Percentiles rank a stretch among this genome's conserved stretches.
Evolutionary conservation across 2,797 vertebrate species (phyloP).

Genomic region (Carduelis carduelis): DNA sequence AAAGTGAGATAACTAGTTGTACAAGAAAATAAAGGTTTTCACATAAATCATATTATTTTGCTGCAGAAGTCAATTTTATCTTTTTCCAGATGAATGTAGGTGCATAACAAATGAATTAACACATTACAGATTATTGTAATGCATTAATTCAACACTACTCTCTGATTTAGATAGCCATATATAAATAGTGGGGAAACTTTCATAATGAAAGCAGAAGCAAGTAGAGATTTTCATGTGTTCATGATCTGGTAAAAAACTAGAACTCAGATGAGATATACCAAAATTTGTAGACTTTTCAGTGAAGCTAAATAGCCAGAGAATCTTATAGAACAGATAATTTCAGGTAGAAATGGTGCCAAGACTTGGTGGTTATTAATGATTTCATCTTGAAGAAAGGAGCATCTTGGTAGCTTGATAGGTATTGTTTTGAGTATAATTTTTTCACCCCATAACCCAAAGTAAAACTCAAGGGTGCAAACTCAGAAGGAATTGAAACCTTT

Average conservation of each 20-base stretch:
- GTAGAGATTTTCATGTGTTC: not conserved
- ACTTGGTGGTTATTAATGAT: not conserved
- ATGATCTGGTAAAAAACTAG: not conserved
- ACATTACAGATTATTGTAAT: not conserved
- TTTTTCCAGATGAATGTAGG: not conserved
- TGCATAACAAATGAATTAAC: not conserved
- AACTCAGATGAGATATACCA: not conserved
- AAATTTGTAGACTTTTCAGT: not conserved
- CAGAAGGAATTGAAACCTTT: slow-evolving; percentile 36
- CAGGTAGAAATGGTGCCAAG: not conserved
- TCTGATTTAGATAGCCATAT: not conserved
- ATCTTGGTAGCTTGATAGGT: not conserved
- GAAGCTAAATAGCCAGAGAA: not conserved
- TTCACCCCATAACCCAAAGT: not conserved
- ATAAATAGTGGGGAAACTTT: not conserved
- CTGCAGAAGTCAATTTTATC: not conserved
- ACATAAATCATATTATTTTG: not conserved
- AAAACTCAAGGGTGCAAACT: not conserved
- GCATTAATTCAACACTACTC: not conserved
- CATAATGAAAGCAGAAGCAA: slow-evolving; percentile 40
- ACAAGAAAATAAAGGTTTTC: not conserved
- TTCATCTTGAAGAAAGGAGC: not conserved
- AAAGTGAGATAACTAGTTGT: not conserved
- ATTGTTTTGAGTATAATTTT: not conserved
- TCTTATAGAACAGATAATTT: not conserved